Evolutionary conservation across 2,113 vertebrate species (phyloP).

Genomic region (Atherinomorus stipes): DNA sequence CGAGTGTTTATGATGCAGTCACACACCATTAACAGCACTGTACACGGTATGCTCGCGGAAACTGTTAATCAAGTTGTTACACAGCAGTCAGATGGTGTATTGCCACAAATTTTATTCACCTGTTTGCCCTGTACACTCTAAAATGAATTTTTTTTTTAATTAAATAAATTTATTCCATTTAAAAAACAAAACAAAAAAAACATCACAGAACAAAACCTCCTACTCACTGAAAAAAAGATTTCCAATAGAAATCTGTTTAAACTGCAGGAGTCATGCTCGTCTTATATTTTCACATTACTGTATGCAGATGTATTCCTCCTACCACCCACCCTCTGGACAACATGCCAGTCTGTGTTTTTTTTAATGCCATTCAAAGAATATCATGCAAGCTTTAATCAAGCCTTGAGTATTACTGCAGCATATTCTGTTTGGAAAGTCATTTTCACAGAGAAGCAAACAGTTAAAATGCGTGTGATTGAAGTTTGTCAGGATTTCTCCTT

Average conservation of each 20-base stretch:
- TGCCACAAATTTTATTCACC: not conserved
- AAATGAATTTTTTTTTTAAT: no score
- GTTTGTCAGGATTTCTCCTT: not conserved
- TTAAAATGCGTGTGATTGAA: not conserved
- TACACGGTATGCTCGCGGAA: not conserved
- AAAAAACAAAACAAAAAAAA: no score
- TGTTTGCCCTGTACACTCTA: conserved; percentile 38
- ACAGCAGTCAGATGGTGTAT: conserved; percentile 2
- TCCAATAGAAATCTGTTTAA: conserved; percentile 54
- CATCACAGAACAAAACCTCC: conserved; percentile 47
- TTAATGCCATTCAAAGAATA: conserved; percentile 49
- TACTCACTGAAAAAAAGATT: conserved; percentile 37
- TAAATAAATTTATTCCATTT: no score
- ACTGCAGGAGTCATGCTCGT: conserved; percentile 55
- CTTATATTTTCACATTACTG: conserved; percentile 55
- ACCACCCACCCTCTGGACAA: conserved; percentile 65
- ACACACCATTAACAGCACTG: not conserved
- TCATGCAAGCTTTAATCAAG: conserved; percentile 34
- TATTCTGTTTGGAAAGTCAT: conserved; percentile 18
- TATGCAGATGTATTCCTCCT: conserved; percentile 73
- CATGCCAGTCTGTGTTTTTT: conserved; percentile 50
- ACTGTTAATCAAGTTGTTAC: conserved; percentile 32
- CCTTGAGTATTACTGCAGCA: conserved; percentile 17
- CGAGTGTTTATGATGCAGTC: not conserved
- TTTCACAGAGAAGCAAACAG: conserved; percentile 32